Evolutionary conservation across 2,888 invertebrate species (phyloP).

Genomic region (Pycnomerus fuliginosus): DNA sequence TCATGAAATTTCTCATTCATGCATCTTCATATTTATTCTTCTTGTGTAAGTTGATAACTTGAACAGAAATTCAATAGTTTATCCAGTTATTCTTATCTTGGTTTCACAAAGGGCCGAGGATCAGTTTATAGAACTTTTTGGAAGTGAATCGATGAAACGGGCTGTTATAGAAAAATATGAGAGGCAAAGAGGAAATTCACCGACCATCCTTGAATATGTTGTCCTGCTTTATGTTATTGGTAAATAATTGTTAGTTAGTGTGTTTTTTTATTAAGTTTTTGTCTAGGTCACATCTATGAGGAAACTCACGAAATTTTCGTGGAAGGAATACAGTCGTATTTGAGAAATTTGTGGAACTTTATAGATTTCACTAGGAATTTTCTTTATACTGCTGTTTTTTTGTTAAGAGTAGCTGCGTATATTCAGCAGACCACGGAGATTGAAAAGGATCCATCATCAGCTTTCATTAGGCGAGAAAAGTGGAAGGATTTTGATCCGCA

Average conservation of each 20-base stretch:
- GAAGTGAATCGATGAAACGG: constrained; percentile 67
- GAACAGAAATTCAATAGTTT: not conserved
- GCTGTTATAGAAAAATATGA: constrained; percentile 63
- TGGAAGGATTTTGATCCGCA: constrained; percentile 96
- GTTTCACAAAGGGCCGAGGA: constrained; percentile 89
- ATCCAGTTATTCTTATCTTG: constrained; percentile 82
- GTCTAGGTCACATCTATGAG: constrained; percentile 88
- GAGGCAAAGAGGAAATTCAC: constrained; percentile 81
- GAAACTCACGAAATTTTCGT: constrained; percentile 89
- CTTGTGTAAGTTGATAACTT: constrained; percentile 68
- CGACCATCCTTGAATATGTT: constrained; percentile 79
- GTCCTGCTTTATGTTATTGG: constrained; percentile 84
- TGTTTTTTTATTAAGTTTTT: constrained; percentile 54
- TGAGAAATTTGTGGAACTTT: constrained; percentile 95
- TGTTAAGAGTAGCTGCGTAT: constrained; percentile 71
- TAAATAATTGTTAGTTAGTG: constrained; percentile 36
- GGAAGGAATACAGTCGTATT: constrained; percentile 82
- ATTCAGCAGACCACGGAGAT: constrained; percentile 74
- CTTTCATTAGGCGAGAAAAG: constrained; percentile 75
- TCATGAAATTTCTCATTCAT: constrained; percentile 95
- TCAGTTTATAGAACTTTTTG: constrained; percentile 70
- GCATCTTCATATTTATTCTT: constrained; percentile 93
- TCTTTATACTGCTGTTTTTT: constrained; percentile 73
- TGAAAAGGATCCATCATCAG: constrained; percentile 63
- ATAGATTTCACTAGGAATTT: constrained; percentile 91